Base-by-base conservation (phyloP, 2,888 invertebrate genomes). In the Agrochola litura region DNA sequence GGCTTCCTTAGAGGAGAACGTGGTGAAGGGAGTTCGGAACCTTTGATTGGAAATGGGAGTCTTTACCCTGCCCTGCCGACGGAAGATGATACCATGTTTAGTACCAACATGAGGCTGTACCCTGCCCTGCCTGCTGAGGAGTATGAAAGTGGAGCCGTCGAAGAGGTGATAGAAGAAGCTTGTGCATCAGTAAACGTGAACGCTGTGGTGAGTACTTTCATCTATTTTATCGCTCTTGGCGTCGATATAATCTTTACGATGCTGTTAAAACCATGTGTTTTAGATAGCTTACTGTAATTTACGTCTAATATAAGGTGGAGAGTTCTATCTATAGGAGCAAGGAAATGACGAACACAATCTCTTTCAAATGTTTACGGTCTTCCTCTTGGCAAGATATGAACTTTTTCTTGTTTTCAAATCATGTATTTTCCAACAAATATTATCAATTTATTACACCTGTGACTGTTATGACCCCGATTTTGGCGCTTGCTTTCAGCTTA, bases 91-190 rank as follows among this genome's bases (percentile, higher is more conserved):
- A 92, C 94, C 0, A 86, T 92, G 66, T 95, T 94, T 75, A 92
- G 91, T 70, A 91, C 92, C 64, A 92, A 92, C 12, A 92, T 92
- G 54, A 95, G 91, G 82, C 86, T 97, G 88, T 97, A 97, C 69
- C 97, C 97, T 0, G 92, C 94, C 3, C 82, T 97, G 49, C 97
- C 97, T 0, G 93, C 89, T 76, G 97, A 96, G 60, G 97, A 96
- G 84, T 96, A 97, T 58, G 96, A 96, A 76, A 93, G 92, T 43
- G 96, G 97, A 0, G 95, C 94, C 3, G 96, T 97, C 0, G 95
- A 94, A 58, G 95, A 95, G 77, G 96, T 97, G 12, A 89, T 96
- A 3, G 97, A 97, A 74, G 96, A 97, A 79, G 89, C 89, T 2
- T 96, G 96, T 84, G 94, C 95, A 14, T 88, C 95, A 58, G 92